Base-by-base conservation (phyloP, 1,140 invertebrate genomes). In the Eciton burchellii region DNA sequence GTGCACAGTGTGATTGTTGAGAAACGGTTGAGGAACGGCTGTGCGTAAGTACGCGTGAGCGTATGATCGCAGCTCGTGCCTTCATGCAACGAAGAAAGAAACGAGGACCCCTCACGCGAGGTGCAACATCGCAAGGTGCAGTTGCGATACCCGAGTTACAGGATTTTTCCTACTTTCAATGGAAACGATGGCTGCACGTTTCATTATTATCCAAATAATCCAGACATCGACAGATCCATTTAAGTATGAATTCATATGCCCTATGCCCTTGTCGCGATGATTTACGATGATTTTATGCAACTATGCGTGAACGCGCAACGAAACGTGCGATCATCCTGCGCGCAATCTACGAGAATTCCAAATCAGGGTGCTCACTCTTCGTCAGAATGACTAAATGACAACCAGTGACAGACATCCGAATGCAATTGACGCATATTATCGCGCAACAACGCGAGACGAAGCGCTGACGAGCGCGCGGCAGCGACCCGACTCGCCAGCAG, bases 381-480 rank as follows among this genome's bases (percentile, higher is more conserved):
- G n/a, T n/a, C n/a, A n/a, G n/a, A n/a, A n/a, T n/a, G n/a, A n/a
- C n/a, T n/a, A n/a, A n/a, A 6, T 45, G 26, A 60, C 43, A 35
- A 73, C 45, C 14, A 12, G 6, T 35, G 54, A 45, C 21, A 26
- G 52, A 59, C 35, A 73, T 72, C 41, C 16, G 19, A 57, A 11
- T 43, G 21, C 4, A 60, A 9, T 26, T 73, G 43, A 60, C 45
- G 14, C 59, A 14, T 35, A 35, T 35, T 19, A 6, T 54, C 12
- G 41, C 45, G n/a, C 19, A 26, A 54, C 35, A 76, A 54, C 3
- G 29, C 49, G 43, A n/a, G n/a, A 66, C 21, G 35, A 66, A 68
- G 59, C 57, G 74, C 65, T 84, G 81, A 89, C 84, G 87, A 88
- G 89, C 84, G 81, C 85, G 74, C 83, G 68, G 49, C 26, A 54